Percentiles rank a stretch among this genome's conserved stretches.
These are phyloP conservation scores for Poecile montanus DNA, from an alignment of 2,797 vertebrate genomes.

Conservation along the genomic window DNA sequence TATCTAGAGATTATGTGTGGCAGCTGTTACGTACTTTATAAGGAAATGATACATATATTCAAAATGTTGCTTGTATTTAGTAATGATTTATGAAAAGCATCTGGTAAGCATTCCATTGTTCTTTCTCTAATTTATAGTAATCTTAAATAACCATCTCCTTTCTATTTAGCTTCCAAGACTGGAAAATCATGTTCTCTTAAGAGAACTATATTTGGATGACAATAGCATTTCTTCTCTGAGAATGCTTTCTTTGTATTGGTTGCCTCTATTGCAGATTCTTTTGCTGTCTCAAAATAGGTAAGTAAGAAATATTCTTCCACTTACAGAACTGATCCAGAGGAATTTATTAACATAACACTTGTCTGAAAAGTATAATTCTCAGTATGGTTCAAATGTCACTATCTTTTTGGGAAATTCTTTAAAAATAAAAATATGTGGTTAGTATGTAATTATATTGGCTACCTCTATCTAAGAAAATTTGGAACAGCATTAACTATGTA, in stretches of 20 bases:
- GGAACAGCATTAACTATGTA: not conserved
- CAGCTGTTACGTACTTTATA: not conserved
- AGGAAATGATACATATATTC: not conserved
- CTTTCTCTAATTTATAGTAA: slow-evolving; percentile 16
- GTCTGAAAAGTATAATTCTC: not conserved
- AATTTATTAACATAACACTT: not conserved
- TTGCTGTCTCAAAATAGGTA: slow-evolving; percentile 89
- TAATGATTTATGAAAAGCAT: slow-evolving; percentile 18
- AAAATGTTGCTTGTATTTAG: not conserved
- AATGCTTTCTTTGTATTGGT: slow-evolving; percentile 82
- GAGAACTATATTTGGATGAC: slow-evolving; percentile 88
- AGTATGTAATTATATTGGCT: not conserved
- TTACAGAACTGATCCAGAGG: not conserved
- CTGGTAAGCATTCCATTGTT: slow-evolving; percentile 15
- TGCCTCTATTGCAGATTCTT: slow-evolving; percentile 86
- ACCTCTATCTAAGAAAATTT: not conserved
- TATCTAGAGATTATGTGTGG: not conserved
- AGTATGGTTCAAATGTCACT: not conserved
- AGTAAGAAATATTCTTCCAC: slow-evolving; percentile 3
- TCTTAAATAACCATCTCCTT: slow-evolving; percentile 15
- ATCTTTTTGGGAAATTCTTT: not conserved
- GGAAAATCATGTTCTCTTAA: slow-evolving; percentile 91
- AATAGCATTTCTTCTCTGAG: slow-evolving; percentile 86
- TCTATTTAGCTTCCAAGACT: slow-evolving; percentile 83
- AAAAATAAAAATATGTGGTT: not conserved